Conservation (phyloP, 1,140 invertebrate genomes). For the Choristoneura fumiferana region DNA sequence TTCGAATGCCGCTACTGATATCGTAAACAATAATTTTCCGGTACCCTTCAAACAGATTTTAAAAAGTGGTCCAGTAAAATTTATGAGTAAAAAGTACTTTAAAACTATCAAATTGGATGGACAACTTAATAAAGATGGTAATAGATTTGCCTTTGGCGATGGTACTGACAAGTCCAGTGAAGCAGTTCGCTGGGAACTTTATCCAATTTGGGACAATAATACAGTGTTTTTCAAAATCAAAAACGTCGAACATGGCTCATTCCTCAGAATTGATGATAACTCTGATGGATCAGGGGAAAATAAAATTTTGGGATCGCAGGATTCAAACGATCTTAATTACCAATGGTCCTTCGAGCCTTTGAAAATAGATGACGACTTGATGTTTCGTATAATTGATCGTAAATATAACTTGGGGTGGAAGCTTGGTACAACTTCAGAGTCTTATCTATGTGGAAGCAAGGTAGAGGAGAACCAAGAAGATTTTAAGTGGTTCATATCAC, state of each 20-base stretch:
- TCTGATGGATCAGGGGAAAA: conserved; percentile 22
- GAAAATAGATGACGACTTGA: conserved; percentile 18
- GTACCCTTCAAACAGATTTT: conserved; percentile 28
- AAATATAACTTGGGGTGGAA: conserved; percentile 25
- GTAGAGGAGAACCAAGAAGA: not conserved
- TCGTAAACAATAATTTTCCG: conserved; percentile 32
- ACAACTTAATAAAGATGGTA: conserved; percentile 5
- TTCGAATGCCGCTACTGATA: conserved; percentile 25
- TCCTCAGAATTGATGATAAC: conserved; percentile 28
- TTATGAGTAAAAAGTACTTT: conserved; percentile 27
- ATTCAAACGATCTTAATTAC: conserved; percentile 14
- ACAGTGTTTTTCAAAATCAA: conserved; percentile 32
- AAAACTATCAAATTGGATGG: conserved; percentile 31
- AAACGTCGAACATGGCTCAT: conserved; percentile 21
- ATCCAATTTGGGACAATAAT: conserved; percentile 27
- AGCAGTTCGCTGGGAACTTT: conserved; percentile 30
- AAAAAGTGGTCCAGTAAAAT: conserved; percentile 26
- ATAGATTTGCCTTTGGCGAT: conserved; percentile 28
- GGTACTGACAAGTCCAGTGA: conserved; percentile 23
- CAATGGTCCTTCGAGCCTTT: conserved; percentile 25
- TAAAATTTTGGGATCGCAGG: conserved; percentile 21
- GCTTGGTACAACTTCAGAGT: conserved; percentile 18
- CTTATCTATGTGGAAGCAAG: conserved; percentile 1
- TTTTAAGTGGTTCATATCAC: conserved; percentile 12
- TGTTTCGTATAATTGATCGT: conserved; percentile 27